Base-by-base conservation (phyloP, 2,797 vertebrate genomes). In the Phylloscopus collybita region DNA sequence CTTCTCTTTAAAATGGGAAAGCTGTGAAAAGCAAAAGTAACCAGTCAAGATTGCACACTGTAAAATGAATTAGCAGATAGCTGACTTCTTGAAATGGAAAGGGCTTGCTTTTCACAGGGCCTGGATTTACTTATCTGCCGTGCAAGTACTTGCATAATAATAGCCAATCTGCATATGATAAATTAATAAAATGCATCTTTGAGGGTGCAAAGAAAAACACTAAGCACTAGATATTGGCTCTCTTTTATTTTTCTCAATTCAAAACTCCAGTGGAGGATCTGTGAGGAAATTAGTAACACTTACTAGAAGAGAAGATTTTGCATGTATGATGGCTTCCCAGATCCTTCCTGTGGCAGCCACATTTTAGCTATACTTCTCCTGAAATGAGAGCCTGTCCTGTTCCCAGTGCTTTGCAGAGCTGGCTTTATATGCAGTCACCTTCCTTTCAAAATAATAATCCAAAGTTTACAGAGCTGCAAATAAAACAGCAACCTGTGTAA, bases 71-170 rank as follows among this genome's bases (percentile, higher is more conserved):
- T 94, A 93, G 81, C 78, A 88, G 72, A 84, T 15, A 57, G 87
- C n/a, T 73, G 78, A 65, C 93, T 90, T 88, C 74, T 80, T 76
- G 61, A 81, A 94, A 93, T 64, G 70, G 85, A 89, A 95, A 84
- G 60, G 57, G 42, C 51, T 88, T 0, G 3, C 86, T 85, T 92
- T 73, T 93, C 71, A 71, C 64, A 49, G 60, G 74, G 26, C 45
- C 50, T 92, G 78, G 57, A 80, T 85, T 87, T 89, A 66, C 88
- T 92, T 86, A 76, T 88, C 67, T 85, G 79, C 84, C 69, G 65
- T 29, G 47, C 42, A 85, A 90, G 49, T 54, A 57, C 74, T 65
- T 95, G 86, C 78, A 67, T 88, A 91, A 88, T 57, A 94, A 96
- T 64, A 90, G 22, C 66, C 73, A 76, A 92, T 90, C 44, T 73